Conservation (phyloP, 2,888 invertebrate genomes). For the Drosophila multiciliata region DNA sequence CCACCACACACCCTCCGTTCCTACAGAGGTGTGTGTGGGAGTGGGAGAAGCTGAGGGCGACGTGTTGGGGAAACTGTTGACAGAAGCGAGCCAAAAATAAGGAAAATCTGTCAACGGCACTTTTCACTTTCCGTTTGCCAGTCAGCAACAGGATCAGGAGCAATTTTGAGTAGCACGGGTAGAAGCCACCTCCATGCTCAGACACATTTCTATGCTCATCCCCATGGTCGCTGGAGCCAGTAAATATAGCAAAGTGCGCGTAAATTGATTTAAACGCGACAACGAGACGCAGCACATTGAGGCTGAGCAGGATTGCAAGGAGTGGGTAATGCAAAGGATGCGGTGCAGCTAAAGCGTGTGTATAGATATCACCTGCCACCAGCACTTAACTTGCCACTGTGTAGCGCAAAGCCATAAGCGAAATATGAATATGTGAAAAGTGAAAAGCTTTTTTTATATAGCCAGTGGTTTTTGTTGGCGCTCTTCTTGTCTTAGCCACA, state of each 20-base stretch:
- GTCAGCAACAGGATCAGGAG: background rate
- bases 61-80: conserved; percentile 9
- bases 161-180: background rate
- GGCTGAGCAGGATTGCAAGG: conserved; percentile 5
- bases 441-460: conserved; percentile 6
- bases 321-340: background rate
- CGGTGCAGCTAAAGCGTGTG: conserved; percentile 30
- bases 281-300: conserved; percentile 37
- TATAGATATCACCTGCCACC: conserved; percentile 18
- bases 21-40: no score
- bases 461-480: background rate
- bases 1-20: fast-evolving
- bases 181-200: background rate
- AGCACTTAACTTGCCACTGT: conserved; percentile 17
- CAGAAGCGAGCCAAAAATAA: conserved; percentile 66
- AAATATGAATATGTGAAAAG: conserved; percentile 30
- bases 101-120: conserved; percentile 74
- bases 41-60: background rate
- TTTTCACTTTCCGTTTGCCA: conserved; percentile 58
- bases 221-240: conserved; percentile 37
- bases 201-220: background rate
- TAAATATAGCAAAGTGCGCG: conserved; percentile 75
- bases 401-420: conserved; percentile 11
- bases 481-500: background rate
- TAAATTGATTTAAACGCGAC: conserved; percentile 77